These are phyloP conservation scores for Eucriotettix oculatus DNA, from an alignment of 2,888 invertebrate species.

Conservation along the genomic window DNA sequence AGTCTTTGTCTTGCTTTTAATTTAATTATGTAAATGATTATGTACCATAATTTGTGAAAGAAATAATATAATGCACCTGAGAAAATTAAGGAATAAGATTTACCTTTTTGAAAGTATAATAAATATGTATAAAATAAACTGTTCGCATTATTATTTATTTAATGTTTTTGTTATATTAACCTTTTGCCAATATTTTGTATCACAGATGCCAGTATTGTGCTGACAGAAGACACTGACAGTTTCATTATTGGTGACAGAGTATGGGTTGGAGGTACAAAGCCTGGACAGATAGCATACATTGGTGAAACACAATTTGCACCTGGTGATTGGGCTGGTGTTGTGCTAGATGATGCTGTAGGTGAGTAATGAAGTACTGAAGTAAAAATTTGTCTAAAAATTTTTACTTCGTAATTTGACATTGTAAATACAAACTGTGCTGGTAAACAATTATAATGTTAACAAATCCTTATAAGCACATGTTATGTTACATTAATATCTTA, in stretches of 20 bases:
- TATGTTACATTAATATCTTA: too few species aligned
- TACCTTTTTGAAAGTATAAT: too few species aligned
- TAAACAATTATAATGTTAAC: too few species aligned
- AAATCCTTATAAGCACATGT: too few species aligned
- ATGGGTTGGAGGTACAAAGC: conserved; percentile 83
- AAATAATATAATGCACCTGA: too few species aligned
- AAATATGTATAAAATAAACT: neutral
- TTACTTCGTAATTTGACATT: too few species aligned
- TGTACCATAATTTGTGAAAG: too few species aligned
- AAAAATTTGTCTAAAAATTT: neutral
- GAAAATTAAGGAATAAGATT: too few species aligned
- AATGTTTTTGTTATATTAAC: neutral
- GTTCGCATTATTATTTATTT: neutral
- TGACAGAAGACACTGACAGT: conserved; percentile 83
- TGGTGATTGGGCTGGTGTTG: conserved; percentile 96
- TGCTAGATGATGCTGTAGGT: conserved; percentile 89
- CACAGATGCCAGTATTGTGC: conserved; percentile 66
- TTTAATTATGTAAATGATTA: too few species aligned
- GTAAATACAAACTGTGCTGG: too few species aligned
- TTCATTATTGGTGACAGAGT: conserved; percentile 91
- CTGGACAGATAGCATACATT: conserved; percentile 83
- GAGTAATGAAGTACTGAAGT: conserved; percentile 19
- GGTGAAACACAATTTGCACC: conserved; percentile 94
- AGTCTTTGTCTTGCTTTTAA: too few species aligned
- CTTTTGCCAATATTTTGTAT: conserved; percentile 13